phyloP scores from a whole-genome alignment of 1,140 invertebrate genomes.

The Papilio helenus region DNA sequence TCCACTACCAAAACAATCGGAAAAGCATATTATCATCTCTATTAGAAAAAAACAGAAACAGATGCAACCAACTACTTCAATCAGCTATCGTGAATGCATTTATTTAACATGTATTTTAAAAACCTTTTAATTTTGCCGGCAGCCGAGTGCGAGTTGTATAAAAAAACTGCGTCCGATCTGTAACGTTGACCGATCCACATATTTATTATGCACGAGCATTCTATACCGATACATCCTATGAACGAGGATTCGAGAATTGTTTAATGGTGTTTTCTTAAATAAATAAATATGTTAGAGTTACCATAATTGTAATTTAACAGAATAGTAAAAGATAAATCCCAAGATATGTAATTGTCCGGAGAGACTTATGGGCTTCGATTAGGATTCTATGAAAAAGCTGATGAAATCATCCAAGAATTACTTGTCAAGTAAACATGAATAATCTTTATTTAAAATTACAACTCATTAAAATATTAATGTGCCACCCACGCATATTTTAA shows the following conservation, averaged over 20 bases:
- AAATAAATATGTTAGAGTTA: background rate
- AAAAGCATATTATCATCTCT: background rate
- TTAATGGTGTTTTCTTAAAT: background rate
- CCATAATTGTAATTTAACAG: background rate
- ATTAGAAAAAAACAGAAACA: background rate
- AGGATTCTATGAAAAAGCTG: background rate
- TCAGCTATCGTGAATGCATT: background rate
- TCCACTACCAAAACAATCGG: background rate
- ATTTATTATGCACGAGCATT: background rate
- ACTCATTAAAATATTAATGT: constrained; percentile 25
- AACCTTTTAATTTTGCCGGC: background rate
- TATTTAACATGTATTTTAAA: background rate
- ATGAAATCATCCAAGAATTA: background rate
- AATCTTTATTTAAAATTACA: constrained; percentile 19
- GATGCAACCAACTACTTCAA: background rate
- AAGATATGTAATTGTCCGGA: too few species aligned
- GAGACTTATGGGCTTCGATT: background rate
- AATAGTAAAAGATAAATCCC: background rate
- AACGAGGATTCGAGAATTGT: background rate
- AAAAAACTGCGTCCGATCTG: background rate
- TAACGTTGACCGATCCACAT: background rate
- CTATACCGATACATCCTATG: background rate
- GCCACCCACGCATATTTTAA: constrained; percentile 30
- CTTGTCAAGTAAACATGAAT: background rate
- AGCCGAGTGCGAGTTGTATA: background rate